Evolutionary conservation across 2,888 invertebrate species (phyloP).

Genomic region (Clanis bilineata): DNA sequence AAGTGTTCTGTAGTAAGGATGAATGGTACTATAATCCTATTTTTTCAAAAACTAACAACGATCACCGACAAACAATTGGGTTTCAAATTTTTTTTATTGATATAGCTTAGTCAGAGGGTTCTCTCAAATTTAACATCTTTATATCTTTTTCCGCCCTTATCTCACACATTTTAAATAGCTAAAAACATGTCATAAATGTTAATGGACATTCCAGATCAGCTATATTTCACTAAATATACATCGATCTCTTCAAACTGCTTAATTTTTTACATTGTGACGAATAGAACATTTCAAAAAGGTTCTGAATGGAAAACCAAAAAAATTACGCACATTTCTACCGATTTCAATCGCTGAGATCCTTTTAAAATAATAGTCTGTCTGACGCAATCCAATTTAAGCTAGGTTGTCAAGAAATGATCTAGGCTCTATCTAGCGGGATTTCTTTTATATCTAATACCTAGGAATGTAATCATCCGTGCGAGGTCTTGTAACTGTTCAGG

Average conservation of each 20-base stretch:
- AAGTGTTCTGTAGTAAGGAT: no score
- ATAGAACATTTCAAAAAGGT: background rate
- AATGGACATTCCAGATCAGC: no score
- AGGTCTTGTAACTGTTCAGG: background rate
- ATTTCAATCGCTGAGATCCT: background rate
- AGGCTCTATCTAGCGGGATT: background rate
- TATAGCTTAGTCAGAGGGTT: no score
- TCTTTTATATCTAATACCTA: background rate
- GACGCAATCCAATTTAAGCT: background rate
- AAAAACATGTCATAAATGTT: no score
- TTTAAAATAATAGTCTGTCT: background rate
- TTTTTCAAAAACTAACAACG: no score
- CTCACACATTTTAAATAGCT: no score
- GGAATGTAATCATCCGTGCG: background rate
- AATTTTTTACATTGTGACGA: background rate
- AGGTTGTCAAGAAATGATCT: slow-evolving; percentile 2
- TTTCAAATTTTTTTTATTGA: no score
- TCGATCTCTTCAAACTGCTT: background rate
- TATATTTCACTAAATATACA: background rate
- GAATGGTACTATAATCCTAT: no score
- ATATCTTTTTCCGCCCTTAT: no score
- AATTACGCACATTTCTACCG: background rate
- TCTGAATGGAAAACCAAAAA: background rate
- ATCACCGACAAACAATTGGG: no score
- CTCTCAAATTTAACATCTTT: no score